Evolutionary conservation across 1,140 invertebrate genomes (phyloP).

Genomic region (Drosophila prosaltans): DNA sequence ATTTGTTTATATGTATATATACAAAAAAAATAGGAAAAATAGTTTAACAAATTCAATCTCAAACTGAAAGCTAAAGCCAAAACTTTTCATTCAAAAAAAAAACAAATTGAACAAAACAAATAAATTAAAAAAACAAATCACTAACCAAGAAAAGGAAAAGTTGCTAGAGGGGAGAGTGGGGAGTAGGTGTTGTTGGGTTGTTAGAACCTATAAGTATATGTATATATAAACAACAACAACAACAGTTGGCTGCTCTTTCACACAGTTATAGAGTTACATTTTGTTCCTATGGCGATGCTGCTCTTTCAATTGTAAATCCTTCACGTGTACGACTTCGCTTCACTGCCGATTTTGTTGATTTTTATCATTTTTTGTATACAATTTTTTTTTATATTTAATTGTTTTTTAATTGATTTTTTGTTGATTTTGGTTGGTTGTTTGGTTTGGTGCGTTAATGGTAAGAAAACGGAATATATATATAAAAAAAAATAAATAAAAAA

Average conservation of each 20-base stretch:
- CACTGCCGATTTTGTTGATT: conserved; percentile 74
- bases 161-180: too few relatives aligned
- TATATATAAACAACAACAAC: conserved; percentile 41
- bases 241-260: conserved; percentile 50
- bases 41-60: conserved; percentile 25
- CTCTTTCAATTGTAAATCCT: conserved; percentile 84
- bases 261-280: conserved; percentile 32
- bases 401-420: conserved; percentile 41
- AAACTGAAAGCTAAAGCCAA: conserved; percentile 27
- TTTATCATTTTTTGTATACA: too few relatives aligned
- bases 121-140: conserved; percentile 29
- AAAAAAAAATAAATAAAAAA: conserved; percentile 59
- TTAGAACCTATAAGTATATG: conserved; percentile 44
- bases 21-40: background rate
- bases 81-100: conserved; percentile 21
- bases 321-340: conserved; percentile 86
- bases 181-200: background rate
- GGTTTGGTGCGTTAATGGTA: conserved; percentile 75
- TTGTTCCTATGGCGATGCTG: conserved; percentile 72
- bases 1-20: conserved; percentile 28
- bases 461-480: conserved; percentile 41
- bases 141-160: conserved; percentile 59
- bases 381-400: conserved; percentile 30
- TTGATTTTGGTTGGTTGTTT: conserved; percentile 34
- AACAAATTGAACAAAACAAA: conserved; percentile 9